Conservation (phyloP, 2,888 invertebrate genomes). For the Cheiracanthium punctorium region DNA sequence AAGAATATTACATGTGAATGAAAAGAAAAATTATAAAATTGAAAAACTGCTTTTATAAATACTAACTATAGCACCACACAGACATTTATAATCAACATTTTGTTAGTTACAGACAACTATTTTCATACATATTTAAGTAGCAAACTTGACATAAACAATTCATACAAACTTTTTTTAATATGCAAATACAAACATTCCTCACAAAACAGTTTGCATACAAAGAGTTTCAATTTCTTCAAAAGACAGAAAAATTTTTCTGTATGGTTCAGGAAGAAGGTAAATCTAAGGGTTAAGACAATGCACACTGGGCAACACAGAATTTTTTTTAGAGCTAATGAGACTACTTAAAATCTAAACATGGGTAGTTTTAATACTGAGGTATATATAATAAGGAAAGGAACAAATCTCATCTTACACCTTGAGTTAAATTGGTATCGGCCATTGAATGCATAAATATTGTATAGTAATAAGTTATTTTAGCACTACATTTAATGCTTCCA, state of each 20-base stretch:
- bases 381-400: not conserved
- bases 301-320: not conserved
- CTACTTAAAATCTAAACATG: not conserved
- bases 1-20: not conserved
- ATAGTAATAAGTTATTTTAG: not conserved
- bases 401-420: conserved; percentile 11
- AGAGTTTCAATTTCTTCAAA: conserved; percentile 14
- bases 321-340: not conserved
- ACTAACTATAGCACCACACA: conserved; percentile 33
- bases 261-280: not conserved
- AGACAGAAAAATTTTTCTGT: not conserved
- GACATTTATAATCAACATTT: conserved; percentile 18
- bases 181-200: conserved; percentile 42
- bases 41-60: conserved; percentile 41
- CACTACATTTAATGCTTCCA: too few relatives aligned
- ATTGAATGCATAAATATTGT: too few relatives aligned
- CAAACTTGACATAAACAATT: conserved; percentile 39
- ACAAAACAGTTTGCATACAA: conserved; percentile 34
- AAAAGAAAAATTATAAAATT: conserved; percentile 30
- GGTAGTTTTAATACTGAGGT: not conserved
- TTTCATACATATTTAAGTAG: conserved; percentile 29
- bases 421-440: not conserved
- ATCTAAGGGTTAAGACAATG: not conserved
- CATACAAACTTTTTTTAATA: conserved; percentile 26
- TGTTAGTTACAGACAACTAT: conserved; percentile 11